Base-by-base conservation (phyloP, 2,888 invertebrate species). In the Leptogaster cylindrica region DNA sequence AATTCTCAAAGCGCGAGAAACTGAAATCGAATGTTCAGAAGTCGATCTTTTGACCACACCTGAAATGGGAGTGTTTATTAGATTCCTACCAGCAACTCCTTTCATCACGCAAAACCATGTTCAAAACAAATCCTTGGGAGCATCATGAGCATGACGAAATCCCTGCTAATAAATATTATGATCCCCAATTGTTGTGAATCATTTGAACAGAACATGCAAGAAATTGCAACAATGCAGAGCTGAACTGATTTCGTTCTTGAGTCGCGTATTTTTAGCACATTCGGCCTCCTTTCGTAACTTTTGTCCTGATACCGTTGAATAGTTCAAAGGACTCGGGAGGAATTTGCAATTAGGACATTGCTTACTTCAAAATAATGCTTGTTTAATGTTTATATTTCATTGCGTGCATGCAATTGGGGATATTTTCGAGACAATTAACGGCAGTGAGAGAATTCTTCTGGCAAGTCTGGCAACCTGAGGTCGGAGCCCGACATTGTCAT, bases 241-340 rank as follows among this genome's bases (percentile, higher is more conserved):
- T 46, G 46, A 46, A 12, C 20, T 46, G 23, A 46, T 46, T 46
- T 46, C 25, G 46, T 7, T 25, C n/a, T 23, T 20, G 20, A n/a
- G 23, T 23, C 20, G 46, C 46, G 20, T 46, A 46, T 46, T 46
- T 46, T 46, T 46, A 46, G 46, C 20, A 46, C 46, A 46, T 46
- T 20, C 23, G 46, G 25, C 46, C 46, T 46, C 46, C 23, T 46
- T 46, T 46, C 23, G n/a, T 6, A 46, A 46, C 23, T 18, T 16
- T 25, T 23, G 23, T n/a, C 46, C 23, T 23, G 46, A 20, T 8
- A n/a, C 10, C 23, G 20, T 7, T 7, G n/a, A 6, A 46, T 20
- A 46, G 46, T 46, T 46, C 46, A 46, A 46, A 46, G 46, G 46
- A 46, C 25, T 46, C 46, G 20, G 46, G 6, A 25, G 46, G 10